Conservation (phyloP, 2,888 invertebrate genomes). For the Drosophila emarginata region DNA sequence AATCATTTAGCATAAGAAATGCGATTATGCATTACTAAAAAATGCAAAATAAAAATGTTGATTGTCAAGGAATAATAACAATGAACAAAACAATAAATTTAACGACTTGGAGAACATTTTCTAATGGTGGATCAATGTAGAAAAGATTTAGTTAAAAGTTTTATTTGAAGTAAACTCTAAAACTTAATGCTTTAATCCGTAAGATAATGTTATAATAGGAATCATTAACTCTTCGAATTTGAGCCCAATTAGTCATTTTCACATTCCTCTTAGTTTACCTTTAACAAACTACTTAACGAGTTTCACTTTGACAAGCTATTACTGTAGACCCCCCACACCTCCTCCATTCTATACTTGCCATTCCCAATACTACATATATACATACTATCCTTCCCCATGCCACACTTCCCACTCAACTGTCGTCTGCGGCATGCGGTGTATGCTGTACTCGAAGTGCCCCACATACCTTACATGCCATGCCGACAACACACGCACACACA, state of each 20-base stretch:
- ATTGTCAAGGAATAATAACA: too few relatives aligned
- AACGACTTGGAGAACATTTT: too few relatives aligned
- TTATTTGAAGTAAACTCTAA: too few relatives aligned
- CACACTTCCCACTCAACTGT: conserved; percentile 36
- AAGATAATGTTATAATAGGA: background rate
- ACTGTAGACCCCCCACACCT: background rate
- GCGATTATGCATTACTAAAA: too few relatives aligned
- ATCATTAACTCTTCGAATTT: background rate
- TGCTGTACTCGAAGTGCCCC: conserved; percentile 41
- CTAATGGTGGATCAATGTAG: too few relatives aligned
- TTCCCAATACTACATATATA: background rate
- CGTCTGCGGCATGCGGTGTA: conserved; percentile 45
- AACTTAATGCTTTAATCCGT: too few relatives aligned
- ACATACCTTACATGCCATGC: conserved; percentile 54
- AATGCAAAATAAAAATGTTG: too few relatives aligned
- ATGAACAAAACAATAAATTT: too few relatives aligned
- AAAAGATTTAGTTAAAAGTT: too few relatives aligned
- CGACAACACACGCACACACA: conserved; percentile 35
- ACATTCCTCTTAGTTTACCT: background rate
- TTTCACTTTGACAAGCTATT: background rate
- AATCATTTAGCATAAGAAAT: too few relatives aligned
- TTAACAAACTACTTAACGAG: background rate
- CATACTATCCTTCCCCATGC: conserved; percentile 14
- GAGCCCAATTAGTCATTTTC: background rate
- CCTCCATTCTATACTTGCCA: background rate